Conservation (phyloP, 1,140 invertebrate genomes). For the Neodiprion pinetum region DNA sequence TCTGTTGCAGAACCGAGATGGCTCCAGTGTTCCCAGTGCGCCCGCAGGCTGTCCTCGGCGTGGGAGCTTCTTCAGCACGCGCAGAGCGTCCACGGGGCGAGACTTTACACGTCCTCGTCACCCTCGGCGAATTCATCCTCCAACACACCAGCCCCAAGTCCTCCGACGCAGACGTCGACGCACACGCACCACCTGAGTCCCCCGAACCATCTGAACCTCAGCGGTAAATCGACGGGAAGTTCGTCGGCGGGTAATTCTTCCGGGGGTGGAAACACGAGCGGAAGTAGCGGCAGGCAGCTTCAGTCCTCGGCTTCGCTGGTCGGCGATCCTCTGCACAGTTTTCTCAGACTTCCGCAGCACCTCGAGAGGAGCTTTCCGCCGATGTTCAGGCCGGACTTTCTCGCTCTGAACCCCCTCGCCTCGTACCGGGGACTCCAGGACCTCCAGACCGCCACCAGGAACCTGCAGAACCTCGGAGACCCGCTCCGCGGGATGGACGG, state of each 20-base stretch:
- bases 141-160: constrained; percentile 56
- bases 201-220: constrained; percentile 57
- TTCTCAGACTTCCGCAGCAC: constrained; percentile 56
- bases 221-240: constrained; percentile 56
- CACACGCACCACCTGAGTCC: constrained; percentile 57
- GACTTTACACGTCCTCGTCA: constrained; percentile 83
- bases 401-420: constrained; percentile 57
- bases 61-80: constrained; percentile 95
- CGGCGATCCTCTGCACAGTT: constrained; percentile 64
- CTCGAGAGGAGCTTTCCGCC: constrained; percentile 58
- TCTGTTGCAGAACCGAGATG: constrained; percentile 90
- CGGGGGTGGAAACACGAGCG: constrained; percentile 48
- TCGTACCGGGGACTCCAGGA: constrained; percentile 60
- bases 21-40: constrained; percentile 94
- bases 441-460: constrained; percentile 56
- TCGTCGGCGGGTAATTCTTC: constrained; percentile 56
- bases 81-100: constrained; percentile 91
- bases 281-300: constrained; percentile 56
- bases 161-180: constrained; percentile 54
- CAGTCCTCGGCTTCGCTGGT: constrained; percentile 63
- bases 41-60: constrained; percentile 86
- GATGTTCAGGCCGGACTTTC: constrained; percentile 60
- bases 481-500: constrained; percentile 67
- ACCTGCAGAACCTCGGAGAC: constrained; percentile 58
- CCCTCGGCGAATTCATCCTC: constrained; percentile 57